Conservation (phyloP, 2,113 vertebrate species). For the Clinocottus analis region DNA sequence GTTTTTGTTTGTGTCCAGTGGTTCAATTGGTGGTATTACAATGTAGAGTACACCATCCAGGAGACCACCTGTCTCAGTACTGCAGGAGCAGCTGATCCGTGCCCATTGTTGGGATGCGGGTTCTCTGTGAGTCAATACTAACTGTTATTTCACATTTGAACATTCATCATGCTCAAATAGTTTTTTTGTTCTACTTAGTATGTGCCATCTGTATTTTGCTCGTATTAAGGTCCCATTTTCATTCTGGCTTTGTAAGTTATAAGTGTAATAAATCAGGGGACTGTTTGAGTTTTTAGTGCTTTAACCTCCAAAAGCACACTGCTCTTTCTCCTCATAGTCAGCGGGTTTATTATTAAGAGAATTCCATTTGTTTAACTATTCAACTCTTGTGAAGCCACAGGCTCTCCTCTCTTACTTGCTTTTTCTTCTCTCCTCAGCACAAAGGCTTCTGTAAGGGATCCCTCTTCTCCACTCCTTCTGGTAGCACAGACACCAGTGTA, state of each 20-base stretch:
- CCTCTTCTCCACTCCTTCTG: not conserved
- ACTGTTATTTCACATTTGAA: not conserved
- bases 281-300: not conserved
- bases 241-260: not conserved
- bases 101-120: conserved; percentile 78
- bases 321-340: not conserved
- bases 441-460: conserved; percentile 80
- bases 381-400: not conserved
- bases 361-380: not conserved
- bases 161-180: not conserved
- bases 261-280: not conserved
- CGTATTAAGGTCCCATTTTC: not conserved
- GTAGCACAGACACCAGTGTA: rapidly evolving
- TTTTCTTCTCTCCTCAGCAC: conserved; percentile 71
- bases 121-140: conserved; percentile 78
- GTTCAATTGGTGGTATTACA: no score
- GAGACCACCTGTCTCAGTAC: conserved; percentile 76
- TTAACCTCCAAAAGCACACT: not conserved
- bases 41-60: conserved; percentile 81
- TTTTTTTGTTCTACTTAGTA: not conserved
- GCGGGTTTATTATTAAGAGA: not conserved
- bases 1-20: conserved; percentile 46
- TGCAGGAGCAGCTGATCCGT: conserved; percentile 50
- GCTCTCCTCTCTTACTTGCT: not conserved
- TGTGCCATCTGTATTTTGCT: not conserved